Conservation (phyloP, 2,797 vertebrate genomes). For the Rhyacichthys aspro region DNA sequence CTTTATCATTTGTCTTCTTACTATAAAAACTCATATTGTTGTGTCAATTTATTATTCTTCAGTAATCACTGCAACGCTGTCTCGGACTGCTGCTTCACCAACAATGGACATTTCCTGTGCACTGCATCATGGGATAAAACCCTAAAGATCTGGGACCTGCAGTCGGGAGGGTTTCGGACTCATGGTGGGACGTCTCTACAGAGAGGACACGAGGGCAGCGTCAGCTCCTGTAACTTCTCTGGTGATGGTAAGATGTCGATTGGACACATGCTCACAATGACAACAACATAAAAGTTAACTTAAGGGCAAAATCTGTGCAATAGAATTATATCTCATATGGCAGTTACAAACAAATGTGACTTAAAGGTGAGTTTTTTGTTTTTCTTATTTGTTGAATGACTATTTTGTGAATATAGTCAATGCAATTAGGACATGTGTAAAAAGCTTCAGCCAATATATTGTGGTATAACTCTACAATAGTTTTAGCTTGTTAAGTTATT, state of each 20-base stretch:
- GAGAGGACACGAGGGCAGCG: conserved; percentile 72
- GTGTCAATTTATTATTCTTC: conserved; percentile 21
- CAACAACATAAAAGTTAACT: background rate
- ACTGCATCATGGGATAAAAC: conserved; percentile 84
- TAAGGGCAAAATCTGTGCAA: background rate
- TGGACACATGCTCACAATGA: background rate
- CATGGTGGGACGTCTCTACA: conserved; percentile 62
- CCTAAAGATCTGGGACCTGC: conserved; percentile 82
- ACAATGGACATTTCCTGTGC: conserved; percentile 78
- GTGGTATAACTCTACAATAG: no score
- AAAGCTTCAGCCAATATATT: no score
- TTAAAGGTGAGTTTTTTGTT: no score
- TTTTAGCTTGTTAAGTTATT: no score
- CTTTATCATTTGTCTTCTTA: no score
- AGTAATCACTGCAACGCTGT: conserved; percentile 79
- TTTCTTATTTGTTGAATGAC: no score
- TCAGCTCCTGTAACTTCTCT: conserved; percentile 82
- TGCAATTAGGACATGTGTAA: no score
- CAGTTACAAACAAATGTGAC: no score
- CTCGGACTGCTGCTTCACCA: conserved; percentile 82
- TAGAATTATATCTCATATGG: no score
- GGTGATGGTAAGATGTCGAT: conserved; percentile 71
- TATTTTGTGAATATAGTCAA: no score
- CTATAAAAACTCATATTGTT: no score
- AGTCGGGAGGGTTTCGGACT: conserved; percentile 69